Percentiles rank a stretch among this genome's conserved stretches.
phyloP scores from a whole-genome alignment of 2,113 vertebrate species.

The Onychostoma macrolepis region DNA sequence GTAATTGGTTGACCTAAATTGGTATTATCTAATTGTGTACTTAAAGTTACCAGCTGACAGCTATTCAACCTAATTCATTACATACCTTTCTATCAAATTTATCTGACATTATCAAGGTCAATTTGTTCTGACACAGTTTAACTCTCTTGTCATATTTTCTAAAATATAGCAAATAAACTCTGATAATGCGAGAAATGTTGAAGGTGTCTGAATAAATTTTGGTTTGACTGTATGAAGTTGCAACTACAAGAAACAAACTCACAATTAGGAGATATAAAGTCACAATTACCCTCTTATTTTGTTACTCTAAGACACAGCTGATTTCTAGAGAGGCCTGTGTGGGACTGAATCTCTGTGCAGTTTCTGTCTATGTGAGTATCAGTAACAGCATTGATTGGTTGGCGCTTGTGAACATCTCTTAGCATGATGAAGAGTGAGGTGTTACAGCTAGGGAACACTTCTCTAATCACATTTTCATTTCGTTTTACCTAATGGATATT shows the following conservation, averaged over 20 bases:
- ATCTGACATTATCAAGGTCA: no score
- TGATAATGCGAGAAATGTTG: no score
- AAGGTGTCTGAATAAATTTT: no score
- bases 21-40: no score
- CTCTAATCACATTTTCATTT: slow-evolving; percentile 39
- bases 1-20: no score
- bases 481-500: slow-evolving; percentile 39
- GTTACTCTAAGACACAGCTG: background rate
- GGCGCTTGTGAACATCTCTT: slow-evolving; percentile 7
- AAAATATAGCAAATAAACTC: no score
- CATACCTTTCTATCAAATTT: no score
- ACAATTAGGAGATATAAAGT: background rate
- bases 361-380: background rate
- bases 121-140: no score
- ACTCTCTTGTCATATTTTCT: no score
- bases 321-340: background rate
- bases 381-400: background rate
- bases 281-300: background rate
- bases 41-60: no score
- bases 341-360: background rate
- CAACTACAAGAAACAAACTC: background rate
- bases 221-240: background rate
- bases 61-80: no score
- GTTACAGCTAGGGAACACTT: slow-evolving; percentile 6
- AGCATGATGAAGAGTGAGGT: slow-evolving; percentile 15